Conservation (phyloP, 2,888 invertebrate genomes). For the Kryphioiulus occultus region DNA sequence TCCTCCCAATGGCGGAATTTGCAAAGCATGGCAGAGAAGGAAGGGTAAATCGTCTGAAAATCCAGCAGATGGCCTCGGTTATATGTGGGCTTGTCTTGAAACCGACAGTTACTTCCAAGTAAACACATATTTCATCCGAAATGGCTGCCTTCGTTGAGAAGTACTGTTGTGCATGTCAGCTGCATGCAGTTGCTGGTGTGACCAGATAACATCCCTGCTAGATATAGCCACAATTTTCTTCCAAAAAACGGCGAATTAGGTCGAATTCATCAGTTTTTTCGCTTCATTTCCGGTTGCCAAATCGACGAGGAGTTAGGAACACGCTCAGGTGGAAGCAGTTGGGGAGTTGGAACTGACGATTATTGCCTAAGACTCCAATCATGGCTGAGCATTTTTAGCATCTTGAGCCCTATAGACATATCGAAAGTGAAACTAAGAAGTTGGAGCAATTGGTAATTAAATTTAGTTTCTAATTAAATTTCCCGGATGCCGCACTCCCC, state of each 20-base stretch:
- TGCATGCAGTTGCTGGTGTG: background rate
- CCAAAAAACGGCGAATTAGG: background rate
- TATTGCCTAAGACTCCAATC: background rate
- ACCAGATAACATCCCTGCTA: background rate
- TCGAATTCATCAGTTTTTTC: background rate
- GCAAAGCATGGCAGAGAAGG: background rate
- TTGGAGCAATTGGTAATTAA: background rate
- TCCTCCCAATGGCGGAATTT: background rate
- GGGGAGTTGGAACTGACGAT: background rate
- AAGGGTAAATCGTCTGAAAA: background rate
- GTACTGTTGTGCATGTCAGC: background rate
- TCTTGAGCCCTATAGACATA: background rate
- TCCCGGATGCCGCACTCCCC: background rate
- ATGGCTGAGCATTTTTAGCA: background rate
- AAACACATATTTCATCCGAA: conserved; percentile 24
- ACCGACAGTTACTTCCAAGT: background rate
- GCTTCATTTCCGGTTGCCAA: background rate
- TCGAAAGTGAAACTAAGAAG: background rate
- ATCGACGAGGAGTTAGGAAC: background rate
- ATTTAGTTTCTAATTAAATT: background rate
- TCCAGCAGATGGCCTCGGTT: conserved; percentile 24
- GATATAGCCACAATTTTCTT: too few relatives aligned
- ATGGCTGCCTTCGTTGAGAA: background rate
- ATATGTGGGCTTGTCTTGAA: background rate
- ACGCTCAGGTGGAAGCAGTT: background rate